Percentiles rank a stretch among this genome's conserved stretches.
Evolutionary conservation across 2,888 invertebrate genomes (phyloP).

Genomic region (Ischnura elegans): DNA sequence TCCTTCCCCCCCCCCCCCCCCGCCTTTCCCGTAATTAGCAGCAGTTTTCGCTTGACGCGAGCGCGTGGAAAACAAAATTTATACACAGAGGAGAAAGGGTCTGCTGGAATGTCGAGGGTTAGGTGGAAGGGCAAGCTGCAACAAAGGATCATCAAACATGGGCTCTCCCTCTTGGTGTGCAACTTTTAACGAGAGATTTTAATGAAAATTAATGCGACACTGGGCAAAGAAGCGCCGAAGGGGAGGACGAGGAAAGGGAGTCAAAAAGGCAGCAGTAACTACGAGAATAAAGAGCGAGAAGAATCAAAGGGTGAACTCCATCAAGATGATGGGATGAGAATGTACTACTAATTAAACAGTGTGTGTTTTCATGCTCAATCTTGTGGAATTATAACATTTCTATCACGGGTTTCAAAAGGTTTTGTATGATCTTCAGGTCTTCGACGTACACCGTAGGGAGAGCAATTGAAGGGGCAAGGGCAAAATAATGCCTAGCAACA

Average conservation of each 20-base stretch:
- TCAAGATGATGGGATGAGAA: too few relatives aligned
- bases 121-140: not conserved
- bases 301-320: too few relatives aligned
- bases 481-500: too few relatives aligned
- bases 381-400: too few relatives aligned
- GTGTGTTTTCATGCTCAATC: too few relatives aligned
- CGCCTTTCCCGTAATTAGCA: not conserved
- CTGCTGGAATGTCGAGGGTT: not conserved
- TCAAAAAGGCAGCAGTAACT: not conserved
- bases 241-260: not conserved
- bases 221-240: not conserved
- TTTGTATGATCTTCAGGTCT: too few relatives aligned
- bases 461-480: too few relatives aligned
- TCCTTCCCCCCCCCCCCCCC: too few relatives aligned
- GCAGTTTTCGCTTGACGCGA: constrained; percentile 4
- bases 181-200: constrained; percentile 10
- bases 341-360: too few relatives aligned
- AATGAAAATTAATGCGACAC: constrained; percentile 8
- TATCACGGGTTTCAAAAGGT: too few relatives aligned
- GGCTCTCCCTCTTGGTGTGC: too few relatives aligned
- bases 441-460: too few relatives aligned
- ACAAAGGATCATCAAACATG: not conserved
- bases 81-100: not conserved
- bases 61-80: not conserved
- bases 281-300: not conserved